Evolutionary conservation across 2,888 invertebrate species (phyloP), one percentile per base, ranked within the genome.

Genomic region (Anticlea derivata): DNA sequence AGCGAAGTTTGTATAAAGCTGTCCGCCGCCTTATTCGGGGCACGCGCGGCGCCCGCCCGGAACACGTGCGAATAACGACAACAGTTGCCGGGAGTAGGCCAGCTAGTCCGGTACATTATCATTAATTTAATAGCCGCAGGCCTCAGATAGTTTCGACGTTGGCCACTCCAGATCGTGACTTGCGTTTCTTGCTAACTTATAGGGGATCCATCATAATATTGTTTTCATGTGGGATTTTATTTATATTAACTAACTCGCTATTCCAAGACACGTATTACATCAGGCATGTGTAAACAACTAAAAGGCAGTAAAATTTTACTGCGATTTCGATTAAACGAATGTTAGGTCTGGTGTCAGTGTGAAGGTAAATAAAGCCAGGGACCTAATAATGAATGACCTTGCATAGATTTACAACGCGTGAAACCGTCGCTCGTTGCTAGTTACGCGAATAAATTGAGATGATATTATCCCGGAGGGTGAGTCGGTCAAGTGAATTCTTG

Each of bases 51-150:
- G 38, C 55, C 54, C 49, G 55, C 53, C 52, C 56, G 58, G 61
- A 64, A 68, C 85, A 82, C 81, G 83, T 85, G 83, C 83, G 73
- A 80, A 74, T 82, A 83, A 84, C 75, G 80, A 70, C 75, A 72
- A 71, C 76, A 80, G 75, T 79, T 48, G 55, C 52, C 39, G 49
- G 20, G 44, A 55, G 26, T 39, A 49, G 51, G 50, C 54, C 38
- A 33, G 40, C 54, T 40, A 55, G 38, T 70, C 70, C 61, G 64
- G 68, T 75, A 70, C 76, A 78, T 81, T 80, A 80, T 78, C 83
- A 81, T 83, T 81, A 83, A 80, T 80, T 81, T 82, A 78, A 82
- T 77, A 75, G 78, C 65, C 62, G 56, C 64, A 52, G 68, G 61
- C 64, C 60, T 53, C 48, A 61, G 68, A 63, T 66, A 69, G 69